Conservation (phyloP, 2,888 invertebrate species). For the Drosophila prolongata region DNA sequence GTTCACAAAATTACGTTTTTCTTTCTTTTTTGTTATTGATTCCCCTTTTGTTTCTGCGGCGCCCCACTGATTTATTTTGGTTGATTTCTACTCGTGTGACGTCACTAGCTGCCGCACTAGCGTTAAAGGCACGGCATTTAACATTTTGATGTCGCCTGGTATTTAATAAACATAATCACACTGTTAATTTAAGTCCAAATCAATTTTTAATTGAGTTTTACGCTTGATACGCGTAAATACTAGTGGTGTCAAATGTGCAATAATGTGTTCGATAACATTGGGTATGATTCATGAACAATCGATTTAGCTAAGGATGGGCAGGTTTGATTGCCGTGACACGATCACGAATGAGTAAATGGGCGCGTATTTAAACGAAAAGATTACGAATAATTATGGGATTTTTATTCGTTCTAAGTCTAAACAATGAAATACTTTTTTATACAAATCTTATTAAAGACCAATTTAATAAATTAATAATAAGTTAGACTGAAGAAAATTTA, state of each 20-base stretch:
- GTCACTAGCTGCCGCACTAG: constrained; percentile 51
- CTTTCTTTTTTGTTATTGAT: constrained; percentile 57
- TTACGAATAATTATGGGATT: too few relatives aligned
- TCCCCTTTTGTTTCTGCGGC: constrained; percentile 52
- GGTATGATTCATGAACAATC: constrained; percentile 19
- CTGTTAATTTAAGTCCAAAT: constrained; percentile 60
- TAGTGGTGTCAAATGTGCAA: constrained; percentile 25
- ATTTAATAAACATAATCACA: constrained; percentile 19
- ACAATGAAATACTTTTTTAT: too few relatives aligned
- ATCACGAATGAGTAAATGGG: background rate
- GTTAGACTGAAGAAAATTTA: too few relatives aligned
- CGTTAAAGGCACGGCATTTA: constrained; percentile 49
- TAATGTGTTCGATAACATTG: constrained; percentile 5
- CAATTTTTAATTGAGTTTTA: constrained; percentile 65
- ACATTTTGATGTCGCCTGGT: constrained; percentile 48
- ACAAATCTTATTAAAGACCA: too few relatives aligned
- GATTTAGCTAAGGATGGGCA: background rate
- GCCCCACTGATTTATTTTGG: constrained; percentile 12
- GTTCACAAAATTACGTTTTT: constrained; percentile 60
- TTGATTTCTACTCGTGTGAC: constrained; percentile 28
- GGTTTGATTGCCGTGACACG: background rate
- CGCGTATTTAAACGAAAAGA: too few relatives aligned
- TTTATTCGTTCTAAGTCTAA: too few relatives aligned
- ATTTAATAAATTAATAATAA: too few relatives aligned
- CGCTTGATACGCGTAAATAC: constrained; percentile 44